Evolutionary conservation across 2,797 vertebrate species (phyloP), one percentile per base, ranked within the genome.

Genomic region (Nyctibius grandis): DNA sequence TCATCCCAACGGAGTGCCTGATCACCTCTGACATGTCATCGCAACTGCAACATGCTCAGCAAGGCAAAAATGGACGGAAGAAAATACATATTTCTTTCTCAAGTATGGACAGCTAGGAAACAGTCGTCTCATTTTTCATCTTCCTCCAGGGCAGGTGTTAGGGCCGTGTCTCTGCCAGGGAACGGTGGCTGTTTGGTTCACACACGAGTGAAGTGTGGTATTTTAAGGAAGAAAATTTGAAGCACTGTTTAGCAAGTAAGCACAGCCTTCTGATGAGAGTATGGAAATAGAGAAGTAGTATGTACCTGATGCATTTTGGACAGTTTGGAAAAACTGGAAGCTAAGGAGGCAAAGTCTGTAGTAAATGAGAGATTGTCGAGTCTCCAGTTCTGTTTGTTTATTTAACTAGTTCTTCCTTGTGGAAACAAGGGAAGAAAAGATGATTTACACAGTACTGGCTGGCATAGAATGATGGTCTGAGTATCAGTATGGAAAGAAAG

Each of bases 1-100:
- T 95, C 78, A 78, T 94, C 48, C 19, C 73, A 81, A 61, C 31
- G 4, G 53, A 88, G 88, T 40, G 72, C 85, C 81, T 96, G 85
- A 97, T 95, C 92, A 88, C 82, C 91, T 87, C 90, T 5, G 0
- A 78, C 93, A 54, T 91, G 90, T 93, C 94, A 92, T 93, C 96
- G 89, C 95, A 96, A 93, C 88, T 59, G 57, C 75, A 70, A 61
- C 86, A 44, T 61, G 84, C 90, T 93, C 88, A 54, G 77, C 18
- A 34, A 79, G 72, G 81, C 90, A 85, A 73, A n/a, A 82, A 91
- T 90, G 93, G 78, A 89, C 94, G 75, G 78, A 89, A 85, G 77
- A 93, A 93, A 95, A 92, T 75, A 75, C 88, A 65, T 96, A 88
- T 89, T 95, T 95, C 90, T 95, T 92, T 72, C 86, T 85, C 78